Evolutionary conservation across 2,888 invertebrate genomes (phyloP), one percentile per base, ranked within the genome.

Genomic region (Cotesia congregata): DNA sequence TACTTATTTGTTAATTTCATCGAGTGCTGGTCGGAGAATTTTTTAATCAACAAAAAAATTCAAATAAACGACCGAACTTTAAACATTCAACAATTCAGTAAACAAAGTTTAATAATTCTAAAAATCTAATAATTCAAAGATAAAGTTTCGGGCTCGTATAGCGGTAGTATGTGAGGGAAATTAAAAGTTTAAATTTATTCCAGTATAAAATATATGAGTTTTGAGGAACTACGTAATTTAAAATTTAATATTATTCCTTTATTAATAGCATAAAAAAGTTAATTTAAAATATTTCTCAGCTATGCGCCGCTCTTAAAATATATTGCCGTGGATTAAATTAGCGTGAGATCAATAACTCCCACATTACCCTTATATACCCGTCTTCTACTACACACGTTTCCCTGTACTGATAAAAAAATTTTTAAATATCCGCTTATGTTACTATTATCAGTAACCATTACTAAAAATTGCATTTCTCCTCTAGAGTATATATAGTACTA

Each of bases 201-300:
- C 50, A 50, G 50, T 7, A 12, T 12, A 50, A 50, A 50, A 50
- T 50, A 50, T 50, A 50, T 50, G 12, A 50, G 50, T 50, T 30
- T 50, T 50, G 50, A 50, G 12, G 50, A 50, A 50, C 6, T 50
- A 50, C 50, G 50, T 50, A 50, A 50, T 50, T 50, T 50, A 50
- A 50, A 50, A 50, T 50, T 50, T 50, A 50, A 50, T 50, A 50
- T 12, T 50, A 50, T 50, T 50, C 50, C 50, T 50, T 50, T 50
- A 50, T 50, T 50, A 50, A 50, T 50, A 50, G 50, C 50, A 50
- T 50, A 50, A 50, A 50, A 50, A 50, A 50, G 50, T 50, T 50
- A 50, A 50, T 50, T 50, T 50, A 4, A 50, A 50, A 50, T 50
- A 50, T 50, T 50, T 50, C 50, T 12, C 50, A 12, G 50, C 50